Evolutionary conservation across 2,797 vertebrate species (phyloP).

Genomic region (Distichodus sexfasciatus): DNA sequence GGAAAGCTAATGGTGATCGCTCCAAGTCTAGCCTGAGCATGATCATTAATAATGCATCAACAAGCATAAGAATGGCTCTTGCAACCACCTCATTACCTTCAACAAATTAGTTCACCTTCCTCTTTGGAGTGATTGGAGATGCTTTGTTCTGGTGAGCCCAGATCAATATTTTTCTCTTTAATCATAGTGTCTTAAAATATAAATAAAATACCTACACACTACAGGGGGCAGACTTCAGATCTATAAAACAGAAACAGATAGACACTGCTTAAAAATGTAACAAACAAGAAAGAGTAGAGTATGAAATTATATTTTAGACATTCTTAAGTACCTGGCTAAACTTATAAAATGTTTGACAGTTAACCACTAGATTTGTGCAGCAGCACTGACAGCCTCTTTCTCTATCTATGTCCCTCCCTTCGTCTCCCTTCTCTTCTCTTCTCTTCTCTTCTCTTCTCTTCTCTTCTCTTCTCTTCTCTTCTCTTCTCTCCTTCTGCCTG

Average conservation of each 20-base stretch:
- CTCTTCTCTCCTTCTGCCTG: conserved; percentile 4
- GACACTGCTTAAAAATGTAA: too few species aligned
- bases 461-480: conserved; percentile 14
- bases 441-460: neutral
- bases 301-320: neutral
- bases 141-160: too few species aligned
- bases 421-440: conserved; percentile 13
- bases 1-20: neutral
- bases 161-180: too few species aligned
- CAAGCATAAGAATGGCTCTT: too few species aligned
- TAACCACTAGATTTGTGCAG: conserved; percentile 1
- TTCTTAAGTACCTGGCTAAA: neutral
- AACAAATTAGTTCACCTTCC: too few species aligned
- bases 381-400: conserved; percentile 11
- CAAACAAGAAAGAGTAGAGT: neutral
- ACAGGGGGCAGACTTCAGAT: too few species aligned
- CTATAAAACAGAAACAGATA: too few species aligned
- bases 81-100: too few species aligned
- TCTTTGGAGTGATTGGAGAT: too few species aligned
- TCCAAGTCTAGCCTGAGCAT: too few species aligned
- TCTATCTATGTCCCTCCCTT: neutral
- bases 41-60: too few species aligned
- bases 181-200: neutral
- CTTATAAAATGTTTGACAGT: neutral
- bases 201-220: neutral